phyloP scores from a whole-genome alignment of 2,797 vertebrate genomes.

The Eidolon dupreanum region DNA sequence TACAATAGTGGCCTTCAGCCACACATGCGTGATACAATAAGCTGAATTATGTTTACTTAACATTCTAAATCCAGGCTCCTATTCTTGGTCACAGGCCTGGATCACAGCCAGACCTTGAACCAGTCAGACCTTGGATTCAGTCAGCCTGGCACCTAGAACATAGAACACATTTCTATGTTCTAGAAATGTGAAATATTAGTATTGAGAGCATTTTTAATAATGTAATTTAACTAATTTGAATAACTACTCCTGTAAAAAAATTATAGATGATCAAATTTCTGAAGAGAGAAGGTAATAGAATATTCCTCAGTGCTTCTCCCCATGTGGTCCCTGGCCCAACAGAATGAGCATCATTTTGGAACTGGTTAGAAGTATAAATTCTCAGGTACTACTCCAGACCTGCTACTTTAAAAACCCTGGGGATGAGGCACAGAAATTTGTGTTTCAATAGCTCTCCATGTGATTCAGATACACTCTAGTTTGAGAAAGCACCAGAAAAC shows the following conservation, averaged over 20 bases:
- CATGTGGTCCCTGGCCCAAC: fast-evolving
- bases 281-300: neutral
- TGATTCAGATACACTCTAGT: neutral
- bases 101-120: too few relatives aligned
- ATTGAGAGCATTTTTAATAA: constrained; percentile 3
- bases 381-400: neutral
- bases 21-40: too few relatives aligned
- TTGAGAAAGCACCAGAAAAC: neutral
- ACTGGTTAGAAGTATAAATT: neutral
- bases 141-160: too few relatives aligned
- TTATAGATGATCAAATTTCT: neutral
- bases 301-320: neutral
- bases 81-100: too few relatives aligned
- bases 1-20: too few relatives aligned
- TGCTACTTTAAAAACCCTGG: neutral
- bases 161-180: neutral
- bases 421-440: too few relatives aligned
- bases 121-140: too few relatives aligned
- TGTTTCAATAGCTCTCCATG: neutral
- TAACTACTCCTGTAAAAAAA: neutral
- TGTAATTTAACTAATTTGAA: neutral
- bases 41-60: too few relatives aligned
- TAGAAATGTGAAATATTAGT: neutral
- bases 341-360: fast-evolving
- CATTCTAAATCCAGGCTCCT: too few relatives aligned